Percentiles rank a stretch among this genome's conserved stretches.
These are phyloP conservation scores for Myripristis murdjan DNA, from an alignment of 2,797 vertebrate genomes.

Conservation along the genomic window DNA sequence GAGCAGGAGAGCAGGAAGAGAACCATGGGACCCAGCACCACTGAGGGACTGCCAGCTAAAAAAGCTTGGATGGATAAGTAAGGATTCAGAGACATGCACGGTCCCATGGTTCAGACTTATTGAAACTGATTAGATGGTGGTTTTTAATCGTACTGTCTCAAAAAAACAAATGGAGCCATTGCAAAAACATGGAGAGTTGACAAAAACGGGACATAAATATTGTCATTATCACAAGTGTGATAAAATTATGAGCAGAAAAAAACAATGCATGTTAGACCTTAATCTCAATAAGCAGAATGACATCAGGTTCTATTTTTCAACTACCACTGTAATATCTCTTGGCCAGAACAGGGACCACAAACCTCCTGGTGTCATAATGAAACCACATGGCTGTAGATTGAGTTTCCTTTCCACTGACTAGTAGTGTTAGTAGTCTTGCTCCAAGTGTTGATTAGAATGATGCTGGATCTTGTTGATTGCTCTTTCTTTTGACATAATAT, in stretches of 20 bases:
- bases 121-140: not conserved
- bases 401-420: not conserved
- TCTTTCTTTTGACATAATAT: slow-evolving; percentile 1
- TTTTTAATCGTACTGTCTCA: not conserved
- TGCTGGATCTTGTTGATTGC: no score
- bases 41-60: slow-evolving; percentile 90
- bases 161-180: not conserved
- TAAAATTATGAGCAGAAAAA: not conserved
- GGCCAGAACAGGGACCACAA: no score
- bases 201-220: no score
- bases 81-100: slow-evolving; percentile 31
- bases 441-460: slow-evolving; percentile 6
- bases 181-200: no score
- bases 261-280: not conserved
- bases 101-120: not conserved
- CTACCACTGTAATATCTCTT: not conserved
- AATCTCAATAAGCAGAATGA: not conserved
- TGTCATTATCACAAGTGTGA: not conserved
- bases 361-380: slow-evolving; percentile 1
- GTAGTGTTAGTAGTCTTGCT: not conserved
- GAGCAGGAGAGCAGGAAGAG: slow-evolving; percentile 95
- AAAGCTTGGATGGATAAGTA: slow-evolving; percentile 98
- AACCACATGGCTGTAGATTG: not conserved
- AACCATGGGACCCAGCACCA: slow-evolving; percentile 73
- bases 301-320: not conserved